A percentile compares a stretch with the other conserved stretches of the same genome.
Evolutionary conservation across 2,888 invertebrate genomes (phyloP).

Genomic region (Priocnemis perturbator): DNA sequence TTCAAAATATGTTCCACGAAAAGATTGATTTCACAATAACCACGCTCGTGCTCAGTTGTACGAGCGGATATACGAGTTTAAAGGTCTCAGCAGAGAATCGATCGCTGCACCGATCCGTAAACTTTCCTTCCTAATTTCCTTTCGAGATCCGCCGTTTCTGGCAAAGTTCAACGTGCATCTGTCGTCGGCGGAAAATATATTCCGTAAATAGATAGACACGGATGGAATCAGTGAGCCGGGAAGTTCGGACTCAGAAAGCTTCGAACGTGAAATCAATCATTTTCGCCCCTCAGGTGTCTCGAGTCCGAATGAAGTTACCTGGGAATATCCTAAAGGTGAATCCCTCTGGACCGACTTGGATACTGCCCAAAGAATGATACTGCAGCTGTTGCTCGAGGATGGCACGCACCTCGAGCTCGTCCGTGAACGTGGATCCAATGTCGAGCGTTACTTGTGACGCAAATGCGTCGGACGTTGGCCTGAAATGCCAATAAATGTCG

Average conservation of each 20-base stretch:
- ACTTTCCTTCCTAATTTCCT: too few relatives aligned
- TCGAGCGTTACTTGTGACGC: constrained; percentile 83
- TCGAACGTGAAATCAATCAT: constrained; percentile 47
- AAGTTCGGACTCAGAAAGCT: too few relatives aligned
- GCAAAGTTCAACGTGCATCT: not conserved
- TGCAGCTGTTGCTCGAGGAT: constrained; percentile 79
- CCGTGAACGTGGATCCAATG: constrained; percentile 80
- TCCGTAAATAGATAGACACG: too few relatives aligned
- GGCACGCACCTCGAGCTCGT: constrained; percentile 77
- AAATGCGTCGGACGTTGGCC: constrained; percentile 79
- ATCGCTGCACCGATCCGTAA: too few relatives aligned
- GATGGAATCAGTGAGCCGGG: constrained; percentile 10
- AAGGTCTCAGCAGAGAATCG: too few relatives aligned
- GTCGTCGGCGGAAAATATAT: not conserved
- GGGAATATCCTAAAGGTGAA: constrained; percentile 79
- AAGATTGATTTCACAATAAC: too few relatives aligned
- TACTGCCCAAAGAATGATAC: constrained; percentile 77
- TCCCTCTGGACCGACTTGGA: constrained; percentile 78
- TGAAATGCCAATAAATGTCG: constrained; percentile 66
- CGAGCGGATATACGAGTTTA: too few relatives aligned
- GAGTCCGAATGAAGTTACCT: constrained; percentile 72
- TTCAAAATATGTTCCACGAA: too few relatives aligned
- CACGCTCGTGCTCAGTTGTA: not conserved
- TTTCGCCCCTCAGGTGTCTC: constrained; percentile 12
- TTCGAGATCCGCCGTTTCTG: not conserved